These are phyloP conservation scores for Argya squamiceps DNA, from an alignment of 2,797 vertebrate genomes.

Conservation along the genomic window DNA sequence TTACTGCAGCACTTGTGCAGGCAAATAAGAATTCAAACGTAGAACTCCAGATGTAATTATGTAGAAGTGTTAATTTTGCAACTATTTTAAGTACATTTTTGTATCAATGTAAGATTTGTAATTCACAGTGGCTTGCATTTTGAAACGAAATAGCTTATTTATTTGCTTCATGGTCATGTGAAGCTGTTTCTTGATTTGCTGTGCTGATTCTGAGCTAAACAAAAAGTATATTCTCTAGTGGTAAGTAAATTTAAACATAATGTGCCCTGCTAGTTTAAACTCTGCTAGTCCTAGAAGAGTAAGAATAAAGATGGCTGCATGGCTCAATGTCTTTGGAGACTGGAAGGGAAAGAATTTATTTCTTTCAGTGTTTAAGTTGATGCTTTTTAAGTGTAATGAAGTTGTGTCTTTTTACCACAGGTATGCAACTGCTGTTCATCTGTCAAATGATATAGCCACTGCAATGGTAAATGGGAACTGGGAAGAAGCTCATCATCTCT, in stretches of 20 bases:
- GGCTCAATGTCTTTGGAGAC: neutral
- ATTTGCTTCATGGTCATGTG: neutral
- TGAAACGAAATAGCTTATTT: neutral
- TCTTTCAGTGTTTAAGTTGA: neutral
- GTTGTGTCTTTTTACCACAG: constrained; percentile 38
- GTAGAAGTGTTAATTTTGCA: neutral
- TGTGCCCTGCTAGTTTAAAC: neutral
- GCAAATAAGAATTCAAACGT: neutral
- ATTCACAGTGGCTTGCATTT: neutral
- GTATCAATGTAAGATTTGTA: neutral
- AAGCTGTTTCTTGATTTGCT: neutral
- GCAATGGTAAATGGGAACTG: constrained; percentile 87
- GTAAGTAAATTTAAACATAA: neutral
- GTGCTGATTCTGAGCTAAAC: neutral
- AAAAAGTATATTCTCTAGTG: neutral
- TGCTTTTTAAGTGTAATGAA: neutral
- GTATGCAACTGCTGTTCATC: constrained; percentile 84
- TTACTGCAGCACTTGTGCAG: neutral
- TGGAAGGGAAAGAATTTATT: neutral
- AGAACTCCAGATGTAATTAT: neutral
- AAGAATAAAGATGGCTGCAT: neutral
- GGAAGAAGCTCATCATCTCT: constrained; percentile 85
- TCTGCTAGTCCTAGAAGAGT: neutral
- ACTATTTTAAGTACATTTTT: neutral
- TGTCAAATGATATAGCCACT: constrained; percentile 83